These are phyloP conservation scores for Altica lythri DNA, from an alignment of 2,888 invertebrate genomes.

Conservation along the genomic window DNA sequence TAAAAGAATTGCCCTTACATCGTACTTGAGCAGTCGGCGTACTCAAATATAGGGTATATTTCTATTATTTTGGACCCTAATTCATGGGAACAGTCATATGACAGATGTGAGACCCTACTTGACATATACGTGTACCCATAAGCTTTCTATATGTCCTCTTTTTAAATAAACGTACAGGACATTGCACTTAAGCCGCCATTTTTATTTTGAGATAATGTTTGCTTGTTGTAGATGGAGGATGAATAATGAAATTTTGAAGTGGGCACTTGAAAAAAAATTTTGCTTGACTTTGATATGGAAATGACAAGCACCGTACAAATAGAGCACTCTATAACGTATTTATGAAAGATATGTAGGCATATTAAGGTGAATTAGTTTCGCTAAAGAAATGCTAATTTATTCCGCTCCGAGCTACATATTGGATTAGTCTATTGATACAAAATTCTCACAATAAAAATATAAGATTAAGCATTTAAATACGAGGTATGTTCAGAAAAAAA, in stretches of 20 bases:
- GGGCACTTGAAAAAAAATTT: slow-evolving; percentile 21
- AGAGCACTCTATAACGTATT: no score
- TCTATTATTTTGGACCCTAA: slow-evolving; percentile 46
- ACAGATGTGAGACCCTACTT: slow-evolving; percentile 49
- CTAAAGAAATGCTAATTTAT: no score
- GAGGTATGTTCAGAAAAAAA: no score
- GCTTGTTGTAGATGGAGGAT: slow-evolving; percentile 17
- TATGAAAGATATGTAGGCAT: no score
- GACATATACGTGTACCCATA: slow-evolving; percentile 42
- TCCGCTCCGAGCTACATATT: background rate
- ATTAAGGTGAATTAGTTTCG: no score
- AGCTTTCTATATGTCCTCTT: slow-evolving; percentile 38
- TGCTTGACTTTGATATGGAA: slow-evolving; percentile 23
- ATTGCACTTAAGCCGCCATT: slow-evolving; percentile 43
- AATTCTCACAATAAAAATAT: no score
- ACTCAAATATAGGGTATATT: slow-evolving; percentile 48
- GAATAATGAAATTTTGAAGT: slow-evolving; percentile 29
- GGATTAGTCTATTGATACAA: no score
- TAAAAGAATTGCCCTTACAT: slow-evolving; percentile 45
- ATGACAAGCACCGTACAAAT: no score
- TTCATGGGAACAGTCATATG: slow-evolving; percentile 48
- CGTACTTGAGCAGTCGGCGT: slow-evolving; percentile 43
- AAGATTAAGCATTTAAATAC: no score
- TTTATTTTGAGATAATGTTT: slow-evolving; percentile 34
- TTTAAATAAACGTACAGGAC: slow-evolving; percentile 40